phyloP scores from a whole-genome alignment of 2,888 invertebrate species.

The Trichogramma evanescens region DNA sequence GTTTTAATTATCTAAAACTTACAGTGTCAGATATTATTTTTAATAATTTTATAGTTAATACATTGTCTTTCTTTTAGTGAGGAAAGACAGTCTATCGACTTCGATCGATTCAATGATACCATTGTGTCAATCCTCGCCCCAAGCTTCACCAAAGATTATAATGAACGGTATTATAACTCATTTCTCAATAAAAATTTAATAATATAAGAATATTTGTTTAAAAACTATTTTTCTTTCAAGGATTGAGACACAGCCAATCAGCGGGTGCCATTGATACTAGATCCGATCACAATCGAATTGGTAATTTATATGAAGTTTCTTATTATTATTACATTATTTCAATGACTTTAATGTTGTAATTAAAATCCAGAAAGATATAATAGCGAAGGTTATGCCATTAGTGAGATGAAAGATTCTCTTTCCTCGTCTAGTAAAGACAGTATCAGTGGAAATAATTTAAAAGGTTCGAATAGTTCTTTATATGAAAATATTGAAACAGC shows the following conservation, averaged over 20 bases:
- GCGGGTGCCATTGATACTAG: constrained; percentile 33
- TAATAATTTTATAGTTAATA: not conserved
- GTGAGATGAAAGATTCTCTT: constrained; percentile 26
- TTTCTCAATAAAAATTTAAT: not conserved
- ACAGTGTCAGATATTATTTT: not conserved
- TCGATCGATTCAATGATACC: constrained; percentile 34
- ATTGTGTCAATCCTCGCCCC: constrained; percentile 30
- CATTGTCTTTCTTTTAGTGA: constrained; percentile 27
- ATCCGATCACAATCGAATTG: constrained; percentile 24
- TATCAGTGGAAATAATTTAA: constrained; percentile 25
- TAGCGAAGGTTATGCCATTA: constrained; percentile 32
- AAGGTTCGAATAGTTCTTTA: constrained; percentile 28
- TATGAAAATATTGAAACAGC: constrained; percentile 30
- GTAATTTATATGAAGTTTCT: constrained; percentile 14
- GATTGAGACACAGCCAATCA: constrained; percentile 35
- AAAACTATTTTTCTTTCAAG: constrained; percentile 27
- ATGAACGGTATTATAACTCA: constrained; percentile 21
- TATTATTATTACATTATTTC: not conserved
- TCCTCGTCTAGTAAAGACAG: constrained; percentile 26
- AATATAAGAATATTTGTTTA: not conserved
- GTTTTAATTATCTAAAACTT: not conserved
- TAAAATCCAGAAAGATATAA: constrained; percentile 25
- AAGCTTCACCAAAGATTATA: constrained; percentile 25
- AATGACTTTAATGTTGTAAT: not conserved
- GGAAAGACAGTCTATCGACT: constrained; percentile 31